Evolutionary conservation across 1,140 invertebrate genomes (phyloP).

Genomic region (Drosophila watanabei): DNA sequence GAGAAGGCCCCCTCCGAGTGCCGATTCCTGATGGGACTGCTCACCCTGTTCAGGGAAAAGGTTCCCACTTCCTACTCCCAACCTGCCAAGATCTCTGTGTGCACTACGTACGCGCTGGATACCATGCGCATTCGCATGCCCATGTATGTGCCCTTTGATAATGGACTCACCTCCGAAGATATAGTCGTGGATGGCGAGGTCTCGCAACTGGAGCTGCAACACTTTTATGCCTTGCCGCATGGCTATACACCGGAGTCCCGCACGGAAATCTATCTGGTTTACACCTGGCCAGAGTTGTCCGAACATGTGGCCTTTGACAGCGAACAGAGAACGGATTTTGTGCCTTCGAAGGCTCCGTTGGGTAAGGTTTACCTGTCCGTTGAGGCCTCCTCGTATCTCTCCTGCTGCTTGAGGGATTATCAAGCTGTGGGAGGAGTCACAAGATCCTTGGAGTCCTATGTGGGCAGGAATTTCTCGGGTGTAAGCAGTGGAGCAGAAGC

Average conservation of each 20-base stretch:
- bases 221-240: slow-evolving; percentile 91
- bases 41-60: slow-evolving; percentile 93
- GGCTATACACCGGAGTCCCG: slow-evolving; percentile 93
- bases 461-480: slow-evolving; percentile 87
- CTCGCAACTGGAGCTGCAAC: slow-evolving; percentile 41
- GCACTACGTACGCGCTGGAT: slow-evolving; percentile 93
- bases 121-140: slow-evolving; percentile 88
- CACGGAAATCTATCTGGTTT: slow-evolving; percentile 91
- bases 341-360: slow-evolving; percentile 93
- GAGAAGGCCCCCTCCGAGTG: slow-evolving; percentile 93
- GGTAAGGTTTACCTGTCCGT: slow-evolving; percentile 90
- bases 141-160: slow-evolving; percentile 72
- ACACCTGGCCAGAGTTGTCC: slow-evolving; percentile 94
- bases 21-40: slow-evolving; percentile 92
- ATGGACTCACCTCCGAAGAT: slow-evolving; percentile 61
- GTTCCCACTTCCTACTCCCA: slow-evolving; percentile 88
- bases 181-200: slow-evolving; percentile 56
- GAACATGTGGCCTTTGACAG: slow-evolving; percentile 96
- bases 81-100: slow-evolving; percentile 89
- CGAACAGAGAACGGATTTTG: slow-evolving; percentile 94
- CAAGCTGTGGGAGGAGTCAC: slow-evolving; percentile 86
- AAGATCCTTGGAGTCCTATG: slow-evolving; percentile 87
- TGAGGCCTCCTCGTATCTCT: slow-evolving; percentile 88
- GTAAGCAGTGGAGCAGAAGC: slow-evolving; percentile 60
- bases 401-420: slow-evolving; percentile 88